Conservation (phyloP, 2,797 vertebrate genomes). For the Acrossocheilus fasciatus region DNA sequence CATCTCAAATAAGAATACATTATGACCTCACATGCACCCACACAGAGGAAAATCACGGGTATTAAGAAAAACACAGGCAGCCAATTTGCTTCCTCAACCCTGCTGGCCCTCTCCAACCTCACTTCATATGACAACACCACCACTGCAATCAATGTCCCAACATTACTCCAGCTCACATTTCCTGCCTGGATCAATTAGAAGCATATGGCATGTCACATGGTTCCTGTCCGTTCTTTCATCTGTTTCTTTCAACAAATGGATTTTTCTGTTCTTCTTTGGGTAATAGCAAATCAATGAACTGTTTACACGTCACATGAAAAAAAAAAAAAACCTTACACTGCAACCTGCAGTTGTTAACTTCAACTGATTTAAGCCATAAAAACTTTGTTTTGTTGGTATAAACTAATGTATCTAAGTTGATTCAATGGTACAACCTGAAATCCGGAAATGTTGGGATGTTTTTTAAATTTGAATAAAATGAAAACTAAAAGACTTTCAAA, state of each 20-base stretch:
- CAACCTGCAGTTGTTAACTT: background rate
- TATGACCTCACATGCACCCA: conserved; percentile 25
- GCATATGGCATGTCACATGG: conserved; percentile 38
- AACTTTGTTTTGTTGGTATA: background rate
- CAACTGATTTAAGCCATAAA: background rate
- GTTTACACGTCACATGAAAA: background rate
- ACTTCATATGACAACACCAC: conserved; percentile 20
- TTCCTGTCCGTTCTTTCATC: conserved; percentile 35
- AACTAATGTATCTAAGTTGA: background rate
- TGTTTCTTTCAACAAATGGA: conserved; percentile 22
- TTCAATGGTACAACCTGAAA: background rate
- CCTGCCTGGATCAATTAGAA: conserved; percentile 50
- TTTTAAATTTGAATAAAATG: too few relatives aligned
- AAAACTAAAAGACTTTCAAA: too few relatives aligned
- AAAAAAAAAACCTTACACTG: background rate
- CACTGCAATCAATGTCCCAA: conserved; percentile 46
- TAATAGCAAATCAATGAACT: background rate
- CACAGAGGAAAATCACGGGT: background rate
- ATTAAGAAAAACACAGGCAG: conserved; percentile 36
- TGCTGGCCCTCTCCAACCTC: conserved; percentile 25
- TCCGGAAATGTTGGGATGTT: too few relatives aligned
- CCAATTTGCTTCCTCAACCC: conserved; percentile 23
- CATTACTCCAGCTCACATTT: conserved; percentile 54
- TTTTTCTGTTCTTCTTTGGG: background rate
- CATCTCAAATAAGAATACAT: conserved; percentile 38